phyloP scores from a whole-genome alignment of 2,797 vertebrate genomes.

The Microctenopoma steveboyesi region DNA sequence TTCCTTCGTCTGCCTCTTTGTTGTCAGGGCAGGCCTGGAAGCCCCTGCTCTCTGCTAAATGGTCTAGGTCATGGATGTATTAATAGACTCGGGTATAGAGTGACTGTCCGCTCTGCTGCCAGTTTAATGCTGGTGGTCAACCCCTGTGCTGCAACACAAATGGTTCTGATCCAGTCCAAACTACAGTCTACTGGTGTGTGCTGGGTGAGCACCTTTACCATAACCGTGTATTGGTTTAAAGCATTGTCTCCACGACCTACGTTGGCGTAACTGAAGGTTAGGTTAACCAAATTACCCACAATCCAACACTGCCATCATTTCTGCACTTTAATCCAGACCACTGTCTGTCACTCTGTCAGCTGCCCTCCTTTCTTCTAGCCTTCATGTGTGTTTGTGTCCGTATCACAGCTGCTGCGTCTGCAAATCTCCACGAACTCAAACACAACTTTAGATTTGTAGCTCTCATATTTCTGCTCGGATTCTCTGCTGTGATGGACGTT shows the following conservation, averaged over 20 bases:
- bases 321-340: constrained; percentile 59
- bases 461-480: constrained; percentile 15
- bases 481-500: constrained; percentile 33
- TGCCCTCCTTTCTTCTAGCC: constrained; percentile 5
- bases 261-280: constrained; percentile 1
- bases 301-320: constrained; percentile 25
- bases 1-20: neutral
- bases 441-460: neutral
- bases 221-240: neutral
- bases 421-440: constrained; percentile 5
- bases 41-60: constrained; percentile 24
- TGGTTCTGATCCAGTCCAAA: neutral
- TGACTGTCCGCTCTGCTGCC: constrained; percentile 14
- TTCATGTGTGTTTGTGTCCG: constrained; percentile 15
- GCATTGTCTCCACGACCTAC: neutral
- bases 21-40: constrained; percentile 11
- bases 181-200: neutral
- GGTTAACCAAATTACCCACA: constrained; percentile 26
- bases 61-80: constrained; percentile 34
- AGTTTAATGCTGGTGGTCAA: constrained; percentile 6
- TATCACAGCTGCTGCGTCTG: constrained; percentile 21
- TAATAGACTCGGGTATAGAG: constrained; percentile 37
- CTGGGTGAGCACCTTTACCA: neutral
- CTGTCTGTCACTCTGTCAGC: neutral
- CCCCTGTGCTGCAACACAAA: constrained; percentile 2